phyloP scores from a whole-genome alignment of 1,140 invertebrate species.

The roundworm (Caenorhabditis elegans) region WBcel235 BX284604.4:14093501-14094000 shows the following conservation, averaged over 20 bases:
- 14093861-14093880: conserved; percentile 65
- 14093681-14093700: too few relatives aligned
- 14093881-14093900: conserved; percentile 65
- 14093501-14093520: too few relatives aligned
- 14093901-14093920: conserved; percentile 58
- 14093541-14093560: too few relatives aligned
- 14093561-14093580: too few relatives aligned
- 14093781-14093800: conserved; percentile 66
- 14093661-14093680: too few relatives aligned
- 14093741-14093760: neutral
- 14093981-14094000: conserved; percentile 66
- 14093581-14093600: too few relatives aligned
- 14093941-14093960: conserved; percentile 67
- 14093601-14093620: too few relatives aligned
- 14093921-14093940: conserved; percentile 65
- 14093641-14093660: too few relatives aligned
- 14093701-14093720: too few relatives aligned
- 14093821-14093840: conserved; percentile 64
- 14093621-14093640: too few relatives aligned
- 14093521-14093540: too few relatives aligned
- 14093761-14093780: conserved; percentile 54
- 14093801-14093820: conserved; percentile 65
- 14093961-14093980: conserved; percentile 64
- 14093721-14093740: too few relatives aligned
- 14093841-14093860: conserved; percentile 67